These are phyloP conservation scores for Elephantulus edwardii DNA, from an alignment of 2,113 vertebrate genomes.

Conservation along the genomic window DNA sequence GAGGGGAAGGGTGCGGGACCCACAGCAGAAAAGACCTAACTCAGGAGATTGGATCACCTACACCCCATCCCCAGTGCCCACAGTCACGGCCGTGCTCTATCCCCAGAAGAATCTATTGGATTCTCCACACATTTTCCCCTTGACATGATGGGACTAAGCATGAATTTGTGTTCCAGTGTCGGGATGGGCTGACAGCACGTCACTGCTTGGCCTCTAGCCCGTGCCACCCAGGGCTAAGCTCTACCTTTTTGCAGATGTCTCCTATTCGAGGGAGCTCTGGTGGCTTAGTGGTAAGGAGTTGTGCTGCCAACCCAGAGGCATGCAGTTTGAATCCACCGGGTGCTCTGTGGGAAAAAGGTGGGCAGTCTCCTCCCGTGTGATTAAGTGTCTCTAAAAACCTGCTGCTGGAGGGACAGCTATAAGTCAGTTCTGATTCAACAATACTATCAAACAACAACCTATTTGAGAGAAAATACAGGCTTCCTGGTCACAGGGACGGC, in stretches of 20 bases:
- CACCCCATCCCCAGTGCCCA: neutral
- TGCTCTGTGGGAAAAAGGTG: no score
- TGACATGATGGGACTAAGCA: neutral
- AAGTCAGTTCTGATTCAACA: no score
- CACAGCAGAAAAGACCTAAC: neutral
- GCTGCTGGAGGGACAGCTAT: no score
- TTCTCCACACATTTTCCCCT: neutral
- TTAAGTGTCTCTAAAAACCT: no score
- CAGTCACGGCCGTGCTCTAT: neutral
- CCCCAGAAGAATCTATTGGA: neutral
- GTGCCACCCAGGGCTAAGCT: conserved; percentile 54
- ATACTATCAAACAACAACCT: no score
- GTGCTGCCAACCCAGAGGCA: no score
- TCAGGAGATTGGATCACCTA: neutral
- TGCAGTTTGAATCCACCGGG: no score
- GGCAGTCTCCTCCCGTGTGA: no score
- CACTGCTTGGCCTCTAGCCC: conserved; percentile 60
- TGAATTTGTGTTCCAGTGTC: conserved; percentile 21
- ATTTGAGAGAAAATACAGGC: conserved; percentile 6
- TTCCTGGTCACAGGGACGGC: neutral
- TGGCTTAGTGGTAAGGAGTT: no score
- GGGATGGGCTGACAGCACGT: conserved; percentile 4
- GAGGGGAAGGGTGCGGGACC: neutral
- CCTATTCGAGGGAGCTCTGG: no score
- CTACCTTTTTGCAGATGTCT: conserved; percentile 22